Evolutionary conservation across 1,140 invertebrate genomes (phyloP), one percentile per base, ranked within the genome.

Genomic region (Epicauta chinensis): DNA sequence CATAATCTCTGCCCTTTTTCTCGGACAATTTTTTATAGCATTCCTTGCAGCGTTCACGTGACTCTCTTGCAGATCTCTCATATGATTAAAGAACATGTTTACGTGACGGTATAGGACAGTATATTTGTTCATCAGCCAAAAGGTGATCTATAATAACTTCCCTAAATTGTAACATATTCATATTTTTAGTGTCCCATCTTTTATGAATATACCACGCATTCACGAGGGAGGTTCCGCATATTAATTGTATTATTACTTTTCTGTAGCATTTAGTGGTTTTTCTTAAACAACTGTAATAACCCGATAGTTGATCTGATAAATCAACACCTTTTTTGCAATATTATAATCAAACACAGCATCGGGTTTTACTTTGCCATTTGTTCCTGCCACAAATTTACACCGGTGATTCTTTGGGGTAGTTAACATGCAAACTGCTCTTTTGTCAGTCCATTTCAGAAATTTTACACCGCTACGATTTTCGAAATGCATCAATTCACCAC

Each of bases 311-410:
- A 31, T 52, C 35, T 5, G 13, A 16, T 10, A 45, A 10, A 32
- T 52, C 41, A 37, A 52, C 50, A 3, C 51, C 29, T 29, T 35
- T 47, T 47, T 47, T 47, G n/a, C 32, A 37, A 37, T 36, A 47
- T 47, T 37, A 16, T 47, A 2, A 6, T 7, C 7, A 5, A 23
- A 1, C 37, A 36, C 4, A 47, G 3, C 31, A 47, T 36, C 31
- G 3, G 31, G 31, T 9, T 15, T 47, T 35, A 1, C 15, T 47
- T 37, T 34, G 31, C 15, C 14, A 36, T n/a, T 47, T 37, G 1
- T 47, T 2, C 4, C 32, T 36, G 11, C 10, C 5, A 47, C 10
- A 47, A 47, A 36, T 6, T 3, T 1, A 36, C 30, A 36, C 35
- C 13, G 31, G 44, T 37, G 10, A 36, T 47, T 1, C 9, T 47